Evolutionary conservation across 1,140 invertebrate genomes (phyloP), one percentile per base, ranked within the genome.

Genomic region (Drosophila bipectinata): DNA sequence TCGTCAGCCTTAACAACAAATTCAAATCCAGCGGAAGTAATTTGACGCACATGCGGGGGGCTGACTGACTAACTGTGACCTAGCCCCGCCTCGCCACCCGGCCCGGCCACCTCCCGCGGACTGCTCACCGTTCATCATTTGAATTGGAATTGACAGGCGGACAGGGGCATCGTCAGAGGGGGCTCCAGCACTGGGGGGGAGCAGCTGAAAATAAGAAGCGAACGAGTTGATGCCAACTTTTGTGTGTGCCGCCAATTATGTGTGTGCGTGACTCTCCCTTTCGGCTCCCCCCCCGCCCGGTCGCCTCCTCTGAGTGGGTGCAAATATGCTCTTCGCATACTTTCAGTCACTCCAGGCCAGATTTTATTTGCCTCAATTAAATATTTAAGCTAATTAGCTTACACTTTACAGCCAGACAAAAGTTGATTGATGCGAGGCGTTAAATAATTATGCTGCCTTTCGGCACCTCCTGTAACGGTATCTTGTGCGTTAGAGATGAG

Each of bases 1-100:
- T 87, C 78, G 82, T 52, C 71, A 67, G 78, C 48, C 69, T 68
- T 75, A 85, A 82, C 82, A 85, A 78, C 69, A 77, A 87, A 85
- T 82, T 85, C 69, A 85, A 85, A 85, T 85, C 82, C 81, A 85
- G 82, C 82, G 81, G 81, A 87, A 85, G 78, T 85, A 85, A 85
- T 85, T 85, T 85, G 73, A 81, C 71, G 79, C 79, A 82, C 79
- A 83, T 72, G 81, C 60, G 37, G 63, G 60, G 48, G 52, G 66
- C 55, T 45, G 59, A 67, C 51, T 58, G 37, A 67, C 63, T 69
- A 37, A 69, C 63, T 69, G 66, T 68, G 67, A 69, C 67, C 66
- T 56, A 26, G 51, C 63, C 51, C 52, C 34, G 15, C 44, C 48
- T 26, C 10, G 18, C 15, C 59, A 18, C 9, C 58, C 32, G 15